A percentile compares a stretch with the other conserved stretches of the same genome.
Evolutionary conservation across 2,888 invertebrate species (phyloP).

Genomic region (Icerya purchasi): DNA sequence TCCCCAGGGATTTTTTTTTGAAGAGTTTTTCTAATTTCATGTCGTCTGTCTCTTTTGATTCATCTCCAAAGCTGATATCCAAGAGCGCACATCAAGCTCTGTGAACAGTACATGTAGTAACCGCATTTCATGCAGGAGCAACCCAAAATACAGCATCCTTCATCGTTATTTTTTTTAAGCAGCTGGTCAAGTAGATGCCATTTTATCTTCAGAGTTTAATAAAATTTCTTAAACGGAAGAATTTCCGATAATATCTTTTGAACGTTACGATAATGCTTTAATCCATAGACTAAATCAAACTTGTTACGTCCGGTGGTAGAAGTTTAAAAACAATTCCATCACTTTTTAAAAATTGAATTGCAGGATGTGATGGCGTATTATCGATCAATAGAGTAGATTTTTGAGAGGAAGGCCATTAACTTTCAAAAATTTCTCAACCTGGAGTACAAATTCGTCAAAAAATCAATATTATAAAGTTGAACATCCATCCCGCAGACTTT

Average conservation of each 20-base stretch:
- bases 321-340: constrained; percentile 14
- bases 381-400: constrained; percentile 15
- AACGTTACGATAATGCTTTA: constrained; percentile 19
- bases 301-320: constrained; percentile 19
- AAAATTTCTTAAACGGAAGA: constrained; percentile 1
- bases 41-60: neutral
- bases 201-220: neutral
- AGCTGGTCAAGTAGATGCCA: neutral
- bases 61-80: neutral
- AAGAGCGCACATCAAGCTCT: neutral
- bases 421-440: no score
- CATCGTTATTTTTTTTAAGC: neutral
- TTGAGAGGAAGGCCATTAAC: constrained; percentile 14
- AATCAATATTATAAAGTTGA: constrained; percentile 12
- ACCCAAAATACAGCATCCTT: neutral
- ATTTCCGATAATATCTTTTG: constrained; percentile 16
- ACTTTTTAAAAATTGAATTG: no score
- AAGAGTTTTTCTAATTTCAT: neutral
- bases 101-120: constrained; percentile 3
- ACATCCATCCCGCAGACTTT: constrained; percentile 18
- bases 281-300: constrained; percentile 20
- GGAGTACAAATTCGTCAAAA: no score
- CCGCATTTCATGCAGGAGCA: neutral
- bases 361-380: no score
- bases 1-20: neutral